These are phyloP conservation scores for Cyclura pinguis DNA, from an alignment of 2,797 vertebrate genomes.

Conservation along the genomic window DNA sequence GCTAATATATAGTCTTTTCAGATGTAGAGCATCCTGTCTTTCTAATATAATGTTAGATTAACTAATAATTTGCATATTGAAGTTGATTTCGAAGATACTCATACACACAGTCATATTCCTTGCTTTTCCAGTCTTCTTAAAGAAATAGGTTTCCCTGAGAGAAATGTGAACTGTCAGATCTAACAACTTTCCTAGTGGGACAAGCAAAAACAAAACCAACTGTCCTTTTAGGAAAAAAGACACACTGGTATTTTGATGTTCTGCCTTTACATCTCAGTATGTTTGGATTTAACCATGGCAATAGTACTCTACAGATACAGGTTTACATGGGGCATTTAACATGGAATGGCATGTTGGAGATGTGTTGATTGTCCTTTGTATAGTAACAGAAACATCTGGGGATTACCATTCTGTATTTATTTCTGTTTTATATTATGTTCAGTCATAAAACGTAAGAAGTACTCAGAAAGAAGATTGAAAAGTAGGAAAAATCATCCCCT, in stretches of 20 bases:
- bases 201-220: neutral
- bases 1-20: conserved; percentile 47
- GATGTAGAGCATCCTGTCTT: conserved; percentile 42
- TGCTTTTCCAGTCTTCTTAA: neutral
- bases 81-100: conserved; percentile 4
- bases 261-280: neutral
- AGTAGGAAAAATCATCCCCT: neutral
- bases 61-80: conserved; percentile 40
- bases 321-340: neutral
- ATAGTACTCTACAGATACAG: neutral
- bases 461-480: neutral
- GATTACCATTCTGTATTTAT: neutral
- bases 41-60: conserved; percentile 44
- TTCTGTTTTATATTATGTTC: neutral
- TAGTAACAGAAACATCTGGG: neutral
- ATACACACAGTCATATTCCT: neutral
- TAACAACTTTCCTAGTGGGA: too few species aligned
- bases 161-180: neutral
- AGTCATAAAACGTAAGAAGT: neutral
- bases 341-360: neutral
- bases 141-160: neutral
- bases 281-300: neutral
- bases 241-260: neutral
- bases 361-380: neutral
- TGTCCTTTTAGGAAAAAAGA: neutral